These are phyloP conservation scores for Dreissena polymorpha DNA, from an alignment of 1,140 invertebrate genomes.

Conservation along the genomic window DNA sequence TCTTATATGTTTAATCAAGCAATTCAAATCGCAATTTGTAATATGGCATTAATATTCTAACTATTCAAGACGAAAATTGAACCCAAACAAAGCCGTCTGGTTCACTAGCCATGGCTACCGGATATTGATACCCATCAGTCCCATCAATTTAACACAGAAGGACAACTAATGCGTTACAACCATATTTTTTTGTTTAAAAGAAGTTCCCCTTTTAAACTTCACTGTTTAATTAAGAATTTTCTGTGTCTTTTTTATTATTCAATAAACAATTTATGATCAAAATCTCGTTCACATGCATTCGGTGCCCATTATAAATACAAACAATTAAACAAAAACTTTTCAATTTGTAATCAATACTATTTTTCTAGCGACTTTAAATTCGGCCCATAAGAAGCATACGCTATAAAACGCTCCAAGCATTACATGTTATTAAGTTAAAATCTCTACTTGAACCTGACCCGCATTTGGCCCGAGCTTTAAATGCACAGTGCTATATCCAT, in stretches of 20 bases:
- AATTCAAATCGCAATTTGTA: background rate
- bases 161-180: no score
- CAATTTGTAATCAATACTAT: no score
- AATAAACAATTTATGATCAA: conserved; percentile 26
- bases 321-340: no score
- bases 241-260: conserved; percentile 26
- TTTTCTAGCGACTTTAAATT: no score
- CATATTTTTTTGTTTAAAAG: conserved; percentile 35
- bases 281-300: conserved; percentile 33
- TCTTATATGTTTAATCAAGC: background rate
- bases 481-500: no score
- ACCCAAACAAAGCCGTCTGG: conserved; percentile 39
- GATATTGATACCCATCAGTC: conserved; percentile 35
- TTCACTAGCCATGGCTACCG: conserved; percentile 25
- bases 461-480: no score
- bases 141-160: no score
- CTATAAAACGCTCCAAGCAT: no score
- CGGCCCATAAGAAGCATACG: no score
- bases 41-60: conserved; percentile 8
- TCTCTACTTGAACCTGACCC: no score
- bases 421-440: no score
- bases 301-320: conserved; percentile 30
- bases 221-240: conserved; percentile 28
- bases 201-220: conserved; percentile 36
- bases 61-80: conserved; percentile 17